Base-by-base conservation (phyloP, 2,113 vertebrate genomes). In the cattle (Bos taurus) region DNA sequence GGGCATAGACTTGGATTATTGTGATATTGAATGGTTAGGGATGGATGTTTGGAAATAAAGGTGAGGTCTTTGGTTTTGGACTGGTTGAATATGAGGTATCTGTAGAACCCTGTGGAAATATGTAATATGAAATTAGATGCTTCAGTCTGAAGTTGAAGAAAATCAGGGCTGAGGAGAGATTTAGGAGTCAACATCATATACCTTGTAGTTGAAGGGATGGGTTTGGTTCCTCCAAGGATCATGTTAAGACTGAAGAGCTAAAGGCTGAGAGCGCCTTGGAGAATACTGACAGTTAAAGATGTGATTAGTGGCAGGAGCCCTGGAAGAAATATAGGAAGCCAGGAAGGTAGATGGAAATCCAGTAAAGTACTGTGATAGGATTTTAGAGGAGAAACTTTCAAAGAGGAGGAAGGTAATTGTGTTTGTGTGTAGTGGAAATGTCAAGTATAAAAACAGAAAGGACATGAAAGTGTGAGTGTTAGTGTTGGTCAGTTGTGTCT, bases 31-130 rank as follows among this genome's bases (percentile, higher is more conserved):
- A 46, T 46, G 43, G 8, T 88, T 94, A 80, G 40, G 52, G n/a
- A 71, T 86, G 40, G 36, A 30, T 80, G 25, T 94, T 94, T 95
- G 80, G 85, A 23, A 96, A 85, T 96, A 81, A 74, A 81, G 21
- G 21, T 88, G 83, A 94, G 43, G 46, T 89, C 23, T 85, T 91
- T 96, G 33, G n/a, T 88, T 97, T 94, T 86, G 17, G 36, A 81
- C 23, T 94, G 59, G 43, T 94, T 96, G 57, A 90, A 80, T 95
- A 92, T 92, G 90, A 90, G 36, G 23, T 92, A 71, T 74, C 36
- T 74, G 19, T 74, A 74, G 36, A 74, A 40, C 67, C 12, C 43
- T 94, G 25, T 46, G 62, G 62, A 95, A 97, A 82, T 74, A 28
- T 15, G 7, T 94, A 50, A 10, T 57, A 81, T 33, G 67, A 59